Percentiles rank a stretch among this genome's conserved stretches.
phyloP scores from a whole-genome alignment of 2,888 invertebrate genomes.

The Drosophila lutescens region DNA sequence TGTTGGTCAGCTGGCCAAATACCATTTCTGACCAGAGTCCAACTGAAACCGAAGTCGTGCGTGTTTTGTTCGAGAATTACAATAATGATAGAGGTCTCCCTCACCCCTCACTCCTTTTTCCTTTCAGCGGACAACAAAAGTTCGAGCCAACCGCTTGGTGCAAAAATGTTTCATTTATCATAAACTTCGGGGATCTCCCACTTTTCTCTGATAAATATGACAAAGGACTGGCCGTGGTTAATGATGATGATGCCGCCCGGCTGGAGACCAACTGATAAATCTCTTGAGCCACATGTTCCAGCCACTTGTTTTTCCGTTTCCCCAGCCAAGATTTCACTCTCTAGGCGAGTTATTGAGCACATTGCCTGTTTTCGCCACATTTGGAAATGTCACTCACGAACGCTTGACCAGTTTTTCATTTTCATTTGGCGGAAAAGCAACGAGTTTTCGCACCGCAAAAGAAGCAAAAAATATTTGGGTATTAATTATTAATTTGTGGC shows the following conservation, averaged over 20 bases:
- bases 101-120: constrained; percentile 9
- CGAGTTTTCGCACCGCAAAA: constrained; percentile 9
- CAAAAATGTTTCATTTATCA: constrained; percentile 69
- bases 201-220: constrained; percentile 52
- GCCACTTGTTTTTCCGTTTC: constrained; percentile 59
- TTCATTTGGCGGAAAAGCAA: constrained; percentile 68
- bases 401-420: constrained; percentile 57
- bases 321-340: constrained; percentile 67
- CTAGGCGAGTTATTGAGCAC: constrained; percentile 42
- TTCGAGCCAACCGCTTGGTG: constrained; percentile 59
- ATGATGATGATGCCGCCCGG: constrained; percentile 45
- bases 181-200: constrained; percentile 17
- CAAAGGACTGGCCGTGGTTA: constrained; percentile 63
- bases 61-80: constrained; percentile 66
- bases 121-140: constrained; percentile 43
- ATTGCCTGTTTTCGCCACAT: constrained; percentile 54
- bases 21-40: constrained; percentile 48
- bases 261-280: constrained; percentile 26
- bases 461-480: constrained; percentile 7
- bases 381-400: constrained; percentile 46
- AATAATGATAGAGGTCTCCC: constrained; percentile 60
- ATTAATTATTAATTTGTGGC: constrained; percentile 43
- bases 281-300: constrained; percentile 66
- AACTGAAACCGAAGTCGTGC: constrained; percentile 50
- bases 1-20: constrained; percentile 50